Conservation (phyloP, 2,888 invertebrate species). For the Leucoptera coffeella region DNA sequence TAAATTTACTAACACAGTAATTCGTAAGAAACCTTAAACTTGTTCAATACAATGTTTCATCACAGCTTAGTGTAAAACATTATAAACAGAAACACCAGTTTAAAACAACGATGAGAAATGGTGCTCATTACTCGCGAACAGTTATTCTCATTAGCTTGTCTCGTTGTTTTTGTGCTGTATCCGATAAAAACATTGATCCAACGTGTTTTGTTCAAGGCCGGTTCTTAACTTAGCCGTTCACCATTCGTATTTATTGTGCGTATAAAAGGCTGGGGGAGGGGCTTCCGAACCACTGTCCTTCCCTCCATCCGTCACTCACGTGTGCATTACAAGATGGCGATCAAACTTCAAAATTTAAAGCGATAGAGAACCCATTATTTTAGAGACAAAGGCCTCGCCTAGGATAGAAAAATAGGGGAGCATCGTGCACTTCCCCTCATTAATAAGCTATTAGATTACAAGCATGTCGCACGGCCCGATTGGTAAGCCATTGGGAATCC, state of each 20-base stretch:
- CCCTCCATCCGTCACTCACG: constrained; percentile 20
- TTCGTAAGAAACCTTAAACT: too few species aligned
- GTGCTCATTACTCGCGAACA: too few species aligned
- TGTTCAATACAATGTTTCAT: too few species aligned
- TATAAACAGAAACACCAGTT: too few species aligned
- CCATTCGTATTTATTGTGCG: constrained; percentile 18
- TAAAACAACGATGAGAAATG: too few species aligned
- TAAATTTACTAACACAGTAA: too few species aligned
- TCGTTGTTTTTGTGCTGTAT: too few species aligned
- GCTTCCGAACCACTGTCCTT: constrained; percentile 29
- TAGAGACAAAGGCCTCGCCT: constrained; percentile 20
- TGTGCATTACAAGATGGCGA: constrained; percentile 36
- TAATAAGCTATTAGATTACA: constrained; percentile 54
- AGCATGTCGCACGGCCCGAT: constrained; percentile 37
- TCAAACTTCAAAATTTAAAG: constrained; percentile 18
- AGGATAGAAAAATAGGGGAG: constrained; percentile 45
- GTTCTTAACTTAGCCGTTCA: constrained; percentile 9
- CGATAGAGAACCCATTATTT: constrained; percentile 31
- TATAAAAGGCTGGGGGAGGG: constrained; percentile 50
- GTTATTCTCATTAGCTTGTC: too few species aligned
- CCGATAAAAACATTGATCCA: too few species aligned
- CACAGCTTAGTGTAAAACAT: too few species aligned
- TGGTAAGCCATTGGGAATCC: constrained; percentile 49
- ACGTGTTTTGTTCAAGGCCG: too few species aligned
- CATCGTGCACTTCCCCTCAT: constrained; percentile 42